These are phyloP conservation scores for Nycteola revayana DNA, from an alignment of 2,888 invertebrate species.

Conservation along the genomic window DNA sequence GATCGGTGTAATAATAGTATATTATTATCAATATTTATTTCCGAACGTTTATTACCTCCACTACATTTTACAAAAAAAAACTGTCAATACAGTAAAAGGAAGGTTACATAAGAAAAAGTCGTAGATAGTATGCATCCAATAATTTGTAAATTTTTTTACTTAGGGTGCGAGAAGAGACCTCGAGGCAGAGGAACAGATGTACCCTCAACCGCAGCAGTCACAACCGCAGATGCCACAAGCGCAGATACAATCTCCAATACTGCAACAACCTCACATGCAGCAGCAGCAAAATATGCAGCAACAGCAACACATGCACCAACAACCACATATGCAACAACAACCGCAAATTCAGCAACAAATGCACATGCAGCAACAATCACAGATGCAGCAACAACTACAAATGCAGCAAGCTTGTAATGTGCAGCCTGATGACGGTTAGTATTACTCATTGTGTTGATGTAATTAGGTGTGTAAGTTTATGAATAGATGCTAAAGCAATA, in stretches of 20 bases:
- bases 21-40: too few relatives aligned
- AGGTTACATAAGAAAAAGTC: too few relatives aligned
- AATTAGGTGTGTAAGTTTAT: background rate
- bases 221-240: conserved; percentile 31
- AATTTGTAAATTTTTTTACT: too few relatives aligned
- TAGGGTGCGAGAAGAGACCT: conserved; percentile 48
- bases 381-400: background rate
- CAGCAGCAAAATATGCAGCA: background rate
- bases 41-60: too few relatives aligned
- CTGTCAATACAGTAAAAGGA: too few relatives aligned
- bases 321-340: background rate
- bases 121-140: background rate
- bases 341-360: background rate
- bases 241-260: background rate
- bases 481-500: too few relatives aligned
- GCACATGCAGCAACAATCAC: background rate
- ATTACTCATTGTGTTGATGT: too few relatives aligned
- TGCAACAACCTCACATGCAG: background rate
- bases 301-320: background rate
- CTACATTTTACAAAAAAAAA: too few relatives aligned
- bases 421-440: conserved; percentile 56
- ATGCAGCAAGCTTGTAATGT: conserved; percentile 26
- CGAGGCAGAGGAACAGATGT: conserved; percentile 49
- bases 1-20: too few relatives aligned
- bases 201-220: conserved; percentile 27